These are phyloP conservation scores for Tenthredo notha DNA, from an alignment of 2,888 invertebrate species.

Conservation along the genomic window DNA sequence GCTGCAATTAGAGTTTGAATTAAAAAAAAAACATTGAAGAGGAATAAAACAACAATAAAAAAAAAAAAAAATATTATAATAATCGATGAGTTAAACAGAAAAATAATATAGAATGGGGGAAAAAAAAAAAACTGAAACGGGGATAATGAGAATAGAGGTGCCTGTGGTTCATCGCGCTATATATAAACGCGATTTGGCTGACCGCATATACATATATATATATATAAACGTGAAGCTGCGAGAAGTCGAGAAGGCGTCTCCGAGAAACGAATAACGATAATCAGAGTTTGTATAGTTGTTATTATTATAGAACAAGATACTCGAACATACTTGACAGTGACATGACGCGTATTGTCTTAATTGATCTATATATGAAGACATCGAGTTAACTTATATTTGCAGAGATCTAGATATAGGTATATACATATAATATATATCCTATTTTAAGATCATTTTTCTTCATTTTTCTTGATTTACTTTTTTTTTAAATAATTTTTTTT, in stretches of 20 bases:
- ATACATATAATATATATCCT: no score
- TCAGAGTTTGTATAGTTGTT: slow-evolving; percentile 18
- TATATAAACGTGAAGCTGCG: no score
- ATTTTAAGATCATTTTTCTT: no score
- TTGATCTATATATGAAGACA: slow-evolving; percentile 43
- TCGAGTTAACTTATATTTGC: slow-evolving; percentile 26
- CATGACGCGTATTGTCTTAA: slow-evolving; percentile 45
- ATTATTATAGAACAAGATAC: not conserved
- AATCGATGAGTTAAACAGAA: not conserved
- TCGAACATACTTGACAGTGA: slow-evolving; percentile 9
- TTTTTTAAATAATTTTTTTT: not conserved
- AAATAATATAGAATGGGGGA: not conserved
- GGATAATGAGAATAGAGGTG: not conserved
- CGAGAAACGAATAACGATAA: slow-evolving; percentile 19
- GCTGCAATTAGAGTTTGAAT: no score
- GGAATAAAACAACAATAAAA: not conserved
- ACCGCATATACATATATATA: not conserved
- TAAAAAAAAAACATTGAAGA: no score
- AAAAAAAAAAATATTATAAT: not conserved
- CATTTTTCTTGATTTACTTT: not conserved
- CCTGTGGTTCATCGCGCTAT: not conserved
- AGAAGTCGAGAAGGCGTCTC: not conserved
- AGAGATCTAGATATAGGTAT: not conserved
- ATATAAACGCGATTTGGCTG: slow-evolving; percentile 6
- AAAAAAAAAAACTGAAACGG: not conserved